phyloP scores from a whole-genome alignment of 1,140 invertebrate species.

The Lepeophtheirus salmonis region DNA sequence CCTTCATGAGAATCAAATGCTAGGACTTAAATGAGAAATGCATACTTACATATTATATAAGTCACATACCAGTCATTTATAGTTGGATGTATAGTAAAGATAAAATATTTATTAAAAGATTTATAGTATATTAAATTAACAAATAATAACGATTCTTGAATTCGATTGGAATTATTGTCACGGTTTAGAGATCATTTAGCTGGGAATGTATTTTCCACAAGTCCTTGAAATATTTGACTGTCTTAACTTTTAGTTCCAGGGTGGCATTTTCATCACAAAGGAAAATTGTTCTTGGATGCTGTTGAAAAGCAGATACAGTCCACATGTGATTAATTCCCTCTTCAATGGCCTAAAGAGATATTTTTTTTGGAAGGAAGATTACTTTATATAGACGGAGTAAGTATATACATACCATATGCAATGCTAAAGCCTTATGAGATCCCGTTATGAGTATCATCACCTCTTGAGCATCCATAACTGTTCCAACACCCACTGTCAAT shows the following conservation, averaged over 20 bases:
- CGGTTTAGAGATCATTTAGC: background rate
- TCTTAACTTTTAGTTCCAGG: slow-evolving; percentile 85
- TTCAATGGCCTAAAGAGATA: slow-evolving; percentile 50
- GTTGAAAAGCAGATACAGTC: slow-evolving; percentile 97
- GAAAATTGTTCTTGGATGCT: slow-evolving; percentile 73
- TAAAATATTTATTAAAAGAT: too few species aligned
- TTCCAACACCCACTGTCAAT: slow-evolving; percentile 91
- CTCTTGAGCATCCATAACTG: slow-evolving; percentile 95
- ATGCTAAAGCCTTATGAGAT: slow-evolving; percentile 84
- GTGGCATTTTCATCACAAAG: slow-evolving; percentile 97
- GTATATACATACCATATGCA: slow-evolving; percentile 49
- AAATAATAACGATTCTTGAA: too few species aligned
- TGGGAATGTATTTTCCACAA: slow-evolving; percentile 1
- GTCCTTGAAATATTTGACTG: slow-evolving; percentile 96
- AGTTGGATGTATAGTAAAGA: too few species aligned
- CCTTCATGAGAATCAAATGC: too few species aligned
- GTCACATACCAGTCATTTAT: too few species aligned
- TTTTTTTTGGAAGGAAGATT: too few species aligned
- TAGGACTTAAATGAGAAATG: too few species aligned
- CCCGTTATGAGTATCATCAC: slow-evolving; percentile 96
- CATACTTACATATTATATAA: too few species aligned
- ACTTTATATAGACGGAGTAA: too few species aligned
- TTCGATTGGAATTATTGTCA: too few species aligned
- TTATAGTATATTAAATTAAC: too few species aligned
- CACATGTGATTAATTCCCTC: slow-evolving; percentile 99